Base-by-base conservation (phyloP, 2,888 invertebrate species). In the Timandra comae region DNA sequence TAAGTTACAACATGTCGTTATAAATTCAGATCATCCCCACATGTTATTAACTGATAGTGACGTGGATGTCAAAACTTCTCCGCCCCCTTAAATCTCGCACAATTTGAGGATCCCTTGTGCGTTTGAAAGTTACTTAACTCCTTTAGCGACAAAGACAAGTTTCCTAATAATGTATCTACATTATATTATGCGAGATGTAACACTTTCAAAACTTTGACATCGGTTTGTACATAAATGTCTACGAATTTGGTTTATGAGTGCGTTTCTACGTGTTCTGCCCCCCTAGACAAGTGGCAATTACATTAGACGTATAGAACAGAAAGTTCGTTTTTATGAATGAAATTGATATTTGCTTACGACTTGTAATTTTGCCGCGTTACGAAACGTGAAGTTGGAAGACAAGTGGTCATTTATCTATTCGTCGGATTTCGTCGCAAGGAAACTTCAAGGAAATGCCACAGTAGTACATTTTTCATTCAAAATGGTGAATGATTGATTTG, bases 21-120 rank as follows among this genome's bases (percentile, higher is more conserved):
- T 59, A 64, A 65, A 75, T 74, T 75, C 69, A 63, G 63, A 72
- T 68, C 64, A 64, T 58, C 61, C 62, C 61, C 54, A 49, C 55
- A 62, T 62, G 63, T 67, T 72, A 77, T 73, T 77, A 76, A 68
- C 76, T 79, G 81, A 76, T 79, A 80, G 78, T 81, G 80, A 80
- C 79, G 63, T 69, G 65, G 64, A 62, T 74, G 71, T 76, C 74
- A 70, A 72, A 81, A 82, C 71, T 80, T 79, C 58, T 48, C 62
- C 58, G 47, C 57, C 46, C 53, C 59, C 56, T 56, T 49, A 60
- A 65, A 67, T 72, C 64, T 67, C 52, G 42, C 51, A 55, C 57
- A 63, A 65, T 66, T 64, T 63, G 52, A 63, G 42, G 56, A 66
- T 72, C 76, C 75, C 78, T 69, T 71, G 78, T 79, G 75, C 73